These are phyloP conservation scores for Drosophila diplacantha DNA, from an alignment of 2,888 invertebrate species.

Conservation along the genomic window DNA sequence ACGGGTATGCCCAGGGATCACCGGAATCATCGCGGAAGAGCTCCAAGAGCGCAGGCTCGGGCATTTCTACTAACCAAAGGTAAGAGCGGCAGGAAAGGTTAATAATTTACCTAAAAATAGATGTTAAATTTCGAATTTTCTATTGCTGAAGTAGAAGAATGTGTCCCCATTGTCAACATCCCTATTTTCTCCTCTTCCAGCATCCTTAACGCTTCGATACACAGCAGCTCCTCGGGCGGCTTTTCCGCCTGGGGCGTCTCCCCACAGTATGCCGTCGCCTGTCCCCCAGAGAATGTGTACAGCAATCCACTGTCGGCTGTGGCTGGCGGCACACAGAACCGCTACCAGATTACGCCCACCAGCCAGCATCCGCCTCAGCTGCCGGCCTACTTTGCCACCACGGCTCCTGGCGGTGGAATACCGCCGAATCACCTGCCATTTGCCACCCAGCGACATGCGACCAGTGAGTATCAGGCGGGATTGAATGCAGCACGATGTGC, in stretches of 20 bases:
- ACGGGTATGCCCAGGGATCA: conserved; percentile 76
- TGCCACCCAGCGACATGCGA: conserved; percentile 76
- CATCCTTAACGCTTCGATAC: conserved; percentile 77
- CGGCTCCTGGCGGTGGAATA: conserved; percentile 54
- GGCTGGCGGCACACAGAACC: conserved; percentile 73
- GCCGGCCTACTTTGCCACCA: conserved; percentile 76
- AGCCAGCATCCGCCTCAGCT: conserved; percentile 77
- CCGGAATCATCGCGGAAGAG: conserved; percentile 77
- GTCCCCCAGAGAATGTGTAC: conserved; percentile 75
- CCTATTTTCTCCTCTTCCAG: conserved; percentile 43
- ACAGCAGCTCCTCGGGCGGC: conserved; percentile 78
- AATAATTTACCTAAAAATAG: background rate
- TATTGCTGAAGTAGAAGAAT: too few species aligned
- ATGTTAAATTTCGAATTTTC: background rate
- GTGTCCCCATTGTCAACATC: background rate
- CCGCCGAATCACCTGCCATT: conserved; percentile 78
- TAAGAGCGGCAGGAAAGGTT: conserved; percentile 40
- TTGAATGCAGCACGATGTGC: conserved; percentile 74
- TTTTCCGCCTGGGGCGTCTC: conserved; percentile 78
- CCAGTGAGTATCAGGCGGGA: conserved; percentile 77
- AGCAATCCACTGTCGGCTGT: conserved; percentile 76
- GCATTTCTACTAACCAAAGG: conserved; percentile 77
- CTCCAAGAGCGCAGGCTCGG: conserved; percentile 77
- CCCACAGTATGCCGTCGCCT: conserved; percentile 72
- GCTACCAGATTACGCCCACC: conserved; percentile 78